These are phyloP conservation scores for Oscheius sp. DNA, from an alignment of 2,888 invertebrate species.

Conservation along the genomic window DNA sequence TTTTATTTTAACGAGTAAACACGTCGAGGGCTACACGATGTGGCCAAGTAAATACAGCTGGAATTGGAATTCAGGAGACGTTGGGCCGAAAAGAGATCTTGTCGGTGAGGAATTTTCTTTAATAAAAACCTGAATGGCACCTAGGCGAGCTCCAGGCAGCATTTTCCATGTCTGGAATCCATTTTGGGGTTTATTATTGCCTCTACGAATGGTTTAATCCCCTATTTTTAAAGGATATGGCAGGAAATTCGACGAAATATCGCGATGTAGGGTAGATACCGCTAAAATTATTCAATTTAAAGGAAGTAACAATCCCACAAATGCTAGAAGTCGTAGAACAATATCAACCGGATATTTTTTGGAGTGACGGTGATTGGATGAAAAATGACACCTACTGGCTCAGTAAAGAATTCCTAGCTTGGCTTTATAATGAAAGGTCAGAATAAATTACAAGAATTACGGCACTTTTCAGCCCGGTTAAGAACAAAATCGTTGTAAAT, in stretches of 20 bases:
- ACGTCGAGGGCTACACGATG: constrained; percentile 76
- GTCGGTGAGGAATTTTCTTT: constrained; percentile 73
- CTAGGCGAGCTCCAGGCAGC: constrained; percentile 51
- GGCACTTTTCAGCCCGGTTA: constrained; percentile 80
- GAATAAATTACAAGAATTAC: background rate
- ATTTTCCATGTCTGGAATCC: constrained; percentile 59
- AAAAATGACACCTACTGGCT: constrained; percentile 82
- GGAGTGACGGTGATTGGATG: constrained; percentile 94
- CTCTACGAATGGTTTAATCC: constrained; percentile 73
- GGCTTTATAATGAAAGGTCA: constrained; percentile 89
- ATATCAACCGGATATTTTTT: constrained; percentile 82
- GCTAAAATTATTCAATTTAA: background rate
- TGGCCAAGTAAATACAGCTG: constrained; percentile 76
- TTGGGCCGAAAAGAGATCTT: constrained; percentile 76
- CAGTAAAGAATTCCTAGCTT: constrained; percentile 86
- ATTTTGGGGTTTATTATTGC: constrained; percentile 73
- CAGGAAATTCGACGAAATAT: constrained; percentile 54
- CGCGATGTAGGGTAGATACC: constrained; percentile 48
- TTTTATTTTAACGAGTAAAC: constrained; percentile 76
- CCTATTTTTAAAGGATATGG: constrained; percentile 62
- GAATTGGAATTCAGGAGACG: constrained; percentile 76
- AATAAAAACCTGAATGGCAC: background rate
- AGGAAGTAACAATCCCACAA: constrained; percentile 66
- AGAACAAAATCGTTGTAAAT: constrained; percentile 88
- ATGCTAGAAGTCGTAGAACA: constrained; percentile 73